Base-by-base conservation (phyloP, 2,113 vertebrate genomes). In the Psilopogon haemacephalus region DNA sequence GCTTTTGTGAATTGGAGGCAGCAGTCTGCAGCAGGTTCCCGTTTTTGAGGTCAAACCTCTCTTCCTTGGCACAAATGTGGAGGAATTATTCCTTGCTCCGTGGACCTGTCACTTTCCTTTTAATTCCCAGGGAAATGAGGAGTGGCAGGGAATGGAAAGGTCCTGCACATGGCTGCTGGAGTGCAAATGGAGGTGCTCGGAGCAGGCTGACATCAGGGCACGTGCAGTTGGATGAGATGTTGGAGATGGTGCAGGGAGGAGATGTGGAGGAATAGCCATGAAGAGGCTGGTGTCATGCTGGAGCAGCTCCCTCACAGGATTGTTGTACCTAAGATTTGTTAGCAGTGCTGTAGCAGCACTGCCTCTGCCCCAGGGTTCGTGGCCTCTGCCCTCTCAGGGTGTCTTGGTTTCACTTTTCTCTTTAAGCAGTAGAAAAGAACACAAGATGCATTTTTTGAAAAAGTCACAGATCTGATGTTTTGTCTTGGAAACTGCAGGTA, bases 11-110 rank as follows among this genome's bases (percentile, higher is more conserved):
- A 55, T 23, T 21, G n/a, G 93, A 69, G 82, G 15, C 67, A 42
- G 50, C 74, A 2, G 68, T 82, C 94, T 27, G 54, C 86, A 86
- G 70, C 64, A 77, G 83, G 77, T 71, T 12, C 62, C 2, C 5
- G 20, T 27, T 88, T 87, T 84, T 84, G 78, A 95, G 96, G 96
- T 97, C 95, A 95, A 33, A 84, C 63, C 65, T 85, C 73, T 88
- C 24, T 11, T 42, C 82, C 33, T 59, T 7, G 17, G 80, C 65
- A 38, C 37, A 11, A 18, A 59, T 54, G 58, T 40, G 54, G 70
- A 84, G 88, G 88, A 85, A 33, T 38, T 30, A 30, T 8, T 37
- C 32, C 30, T 65, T 72, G 40, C 68, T 60, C 37, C 5, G 0
- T n/a, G 37, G 63, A 46, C n/a, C 55, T 8, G 35, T 44, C 21